Conservation (phyloP, 2,888 invertebrate genomes). For the Adelognathus sp. region DNA sequence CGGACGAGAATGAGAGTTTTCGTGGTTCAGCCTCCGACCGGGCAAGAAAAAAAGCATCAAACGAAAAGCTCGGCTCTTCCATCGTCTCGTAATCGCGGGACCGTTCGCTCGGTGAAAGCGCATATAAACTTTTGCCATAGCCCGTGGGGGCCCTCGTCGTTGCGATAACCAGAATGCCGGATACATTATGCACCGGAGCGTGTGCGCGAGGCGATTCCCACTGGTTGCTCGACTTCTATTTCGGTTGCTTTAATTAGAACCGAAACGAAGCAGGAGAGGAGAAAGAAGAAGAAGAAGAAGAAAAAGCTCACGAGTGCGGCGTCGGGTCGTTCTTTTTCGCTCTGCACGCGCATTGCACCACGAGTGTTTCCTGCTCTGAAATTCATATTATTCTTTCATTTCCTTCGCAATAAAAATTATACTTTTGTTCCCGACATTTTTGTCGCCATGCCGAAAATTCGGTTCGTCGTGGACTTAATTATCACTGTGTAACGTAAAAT, state of each 20-base stretch:
- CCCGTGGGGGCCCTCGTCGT: slow-evolving; percentile 51
- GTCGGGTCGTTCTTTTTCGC: slow-evolving; percentile 38
- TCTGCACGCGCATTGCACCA: slow-evolving; percentile 22
- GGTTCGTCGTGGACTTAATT: too few species aligned
- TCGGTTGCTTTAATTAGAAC: slow-evolving; percentile 53
- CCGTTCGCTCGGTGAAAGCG: slow-evolving; percentile 48
- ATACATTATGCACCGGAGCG: slow-evolving; percentile 51
- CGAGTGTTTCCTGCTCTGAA: slow-evolving; percentile 20
- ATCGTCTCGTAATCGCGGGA: slow-evolving; percentile 49
- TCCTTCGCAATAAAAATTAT: slow-evolving; percentile 39
- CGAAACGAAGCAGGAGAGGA: slow-evolving; percentile 25
- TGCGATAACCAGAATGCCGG: slow-evolving; percentile 56
- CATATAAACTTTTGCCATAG: slow-evolving; percentile 33
- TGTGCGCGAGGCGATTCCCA: slow-evolving; percentile 44
- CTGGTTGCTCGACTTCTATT: slow-evolving; percentile 43
- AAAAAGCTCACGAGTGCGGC: neutral
- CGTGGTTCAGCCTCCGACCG: slow-evolving; percentile 19
- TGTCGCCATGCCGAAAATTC: too few species aligned
- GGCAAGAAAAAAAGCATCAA: slow-evolving; percentile 48
- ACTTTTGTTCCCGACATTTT: too few species aligned
- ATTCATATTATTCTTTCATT: slow-evolving; percentile 8
- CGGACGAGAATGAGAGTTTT: slow-evolving; percentile 26
- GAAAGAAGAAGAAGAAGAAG: slow-evolving; percentile 18
- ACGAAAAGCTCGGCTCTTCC: slow-evolving; percentile 51
- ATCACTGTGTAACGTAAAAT: too few species aligned